phyloP scores from a whole-genome alignment of 2,888 invertebrate species.

The Noctua janthina region DNA sequence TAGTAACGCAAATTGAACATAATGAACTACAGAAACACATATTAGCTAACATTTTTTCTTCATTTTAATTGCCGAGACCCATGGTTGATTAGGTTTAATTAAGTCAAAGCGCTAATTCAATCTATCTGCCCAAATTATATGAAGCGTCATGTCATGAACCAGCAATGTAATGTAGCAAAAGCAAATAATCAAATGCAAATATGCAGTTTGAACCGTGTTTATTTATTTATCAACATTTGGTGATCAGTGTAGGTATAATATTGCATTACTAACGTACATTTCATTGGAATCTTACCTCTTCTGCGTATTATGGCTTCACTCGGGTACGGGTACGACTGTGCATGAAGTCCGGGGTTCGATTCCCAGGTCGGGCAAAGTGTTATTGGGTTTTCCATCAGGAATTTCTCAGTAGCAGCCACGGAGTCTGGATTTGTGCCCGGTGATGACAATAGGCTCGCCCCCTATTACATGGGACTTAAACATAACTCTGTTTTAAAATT shows the following conservation, averaged over 20 bases:
- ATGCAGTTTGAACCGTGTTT: background rate
- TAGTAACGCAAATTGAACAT: background rate
- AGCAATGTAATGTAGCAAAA: conserved; percentile 1
- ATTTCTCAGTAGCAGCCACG: no score
- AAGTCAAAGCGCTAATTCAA: background rate
- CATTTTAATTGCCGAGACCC: no score
- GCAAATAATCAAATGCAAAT: conserved; percentile 31
- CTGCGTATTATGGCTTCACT: background rate
- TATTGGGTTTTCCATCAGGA: background rate
- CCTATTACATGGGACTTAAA: no score
- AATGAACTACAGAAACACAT: background rate
- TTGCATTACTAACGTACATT: background rate
- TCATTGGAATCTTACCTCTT: background rate
- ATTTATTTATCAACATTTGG: conserved; percentile 18
- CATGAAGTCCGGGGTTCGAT: background rate
- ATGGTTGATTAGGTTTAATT: background rate
- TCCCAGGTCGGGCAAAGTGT: background rate
- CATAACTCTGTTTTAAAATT: no score
- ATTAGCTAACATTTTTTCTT: background rate
- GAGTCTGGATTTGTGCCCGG: no score
- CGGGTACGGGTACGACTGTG: background rate
- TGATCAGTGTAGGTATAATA: background rate
- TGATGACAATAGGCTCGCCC: no score
- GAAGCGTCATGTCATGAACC: conserved; percentile 23
- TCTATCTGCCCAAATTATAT: background rate